Evolutionary conservation across 2,888 invertebrate genomes (phyloP).

Genomic region (Bibio marci): DNA sequence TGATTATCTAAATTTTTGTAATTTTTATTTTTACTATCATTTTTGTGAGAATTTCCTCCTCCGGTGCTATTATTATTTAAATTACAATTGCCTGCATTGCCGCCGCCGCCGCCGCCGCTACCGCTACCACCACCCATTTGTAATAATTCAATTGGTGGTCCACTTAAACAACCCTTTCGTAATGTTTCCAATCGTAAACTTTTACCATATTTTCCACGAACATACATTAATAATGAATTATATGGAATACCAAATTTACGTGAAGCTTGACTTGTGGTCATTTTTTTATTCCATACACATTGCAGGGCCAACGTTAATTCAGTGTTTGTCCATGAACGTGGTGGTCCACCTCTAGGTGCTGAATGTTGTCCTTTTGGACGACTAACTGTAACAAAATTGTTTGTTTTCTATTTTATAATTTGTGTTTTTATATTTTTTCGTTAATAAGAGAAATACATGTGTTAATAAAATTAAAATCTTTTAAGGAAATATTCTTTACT

Average conservation of each 20-base stretch:
- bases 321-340: slow-evolving; percentile 82
- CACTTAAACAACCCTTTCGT: slow-evolving; percentile 74
- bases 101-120: slow-evolving; percentile 7
- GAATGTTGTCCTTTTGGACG: slow-evolving; percentile 83
- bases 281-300: slow-evolving; percentile 90
- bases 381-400: slow-evolving; percentile 37
- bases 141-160: slow-evolving; percentile 52
- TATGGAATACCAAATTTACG: slow-evolving; percentile 86
- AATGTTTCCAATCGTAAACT: slow-evolving; percentile 75
- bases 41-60: slow-evolving; percentile 37
- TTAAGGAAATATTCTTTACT: no score
- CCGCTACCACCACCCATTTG: slow-evolving; percentile 33
- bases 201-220: slow-evolving; percentile 84
- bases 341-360: slow-evolving; percentile 78
- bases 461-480: no score
- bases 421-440: no score
- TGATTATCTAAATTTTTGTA: slow-evolving; percentile 24
- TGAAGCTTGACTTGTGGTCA: slow-evolving; percentile 85
- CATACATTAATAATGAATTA: slow-evolving; percentile 82
- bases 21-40: slow-evolving; percentile 28
- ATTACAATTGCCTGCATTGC: slow-evolving; percentile 11
- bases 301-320: slow-evolving; percentile 79
- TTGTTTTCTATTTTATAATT: background rate
- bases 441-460: no score
- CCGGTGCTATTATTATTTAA: no score